phyloP scores from a whole-genome alignment of 2,888 invertebrate species.

The Eilema caniola region DNA sequence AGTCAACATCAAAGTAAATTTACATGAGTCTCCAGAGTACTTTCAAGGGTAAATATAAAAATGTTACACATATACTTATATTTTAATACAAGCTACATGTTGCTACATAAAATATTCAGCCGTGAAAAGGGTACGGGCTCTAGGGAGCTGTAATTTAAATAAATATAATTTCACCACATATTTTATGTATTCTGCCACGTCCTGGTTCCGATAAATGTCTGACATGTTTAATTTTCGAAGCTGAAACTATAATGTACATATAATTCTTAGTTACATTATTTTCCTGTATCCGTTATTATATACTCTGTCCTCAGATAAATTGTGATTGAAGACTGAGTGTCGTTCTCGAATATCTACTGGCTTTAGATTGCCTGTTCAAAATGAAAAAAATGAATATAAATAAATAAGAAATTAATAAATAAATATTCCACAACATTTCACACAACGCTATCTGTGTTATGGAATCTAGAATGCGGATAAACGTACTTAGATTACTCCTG shows the following conservation, averaged over 20 bases:
- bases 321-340: too few species aligned
- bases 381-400: too few species aligned
- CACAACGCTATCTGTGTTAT: too few species aligned
- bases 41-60: constrained; percentile 28
- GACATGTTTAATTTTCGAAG: constrained; percentile 22
- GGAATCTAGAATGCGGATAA: too few species aligned
- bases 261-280: not conserved
- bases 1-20: constrained; percentile 31
- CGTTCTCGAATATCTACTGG: too few species aligned
- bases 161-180: constrained; percentile 73
- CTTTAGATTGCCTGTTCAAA: too few species aligned
- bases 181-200: constrained; percentile 60
- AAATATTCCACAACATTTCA: too few species aligned
- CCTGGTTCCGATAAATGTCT: constrained; percentile 12
- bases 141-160: constrained; percentile 70
- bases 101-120: constrained; percentile 64
- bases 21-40: constrained; percentile 32
- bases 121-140: constrained; percentile 59
- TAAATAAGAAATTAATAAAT: too few species aligned
- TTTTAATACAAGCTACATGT: constrained; percentile 40
- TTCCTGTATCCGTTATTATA: too few species aligned
- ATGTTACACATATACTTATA: constrained; percentile 16
- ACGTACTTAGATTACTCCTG: too few species aligned
- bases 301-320: too few species aligned
- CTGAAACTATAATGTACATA: not conserved